Evolutionary conservation across 2,888 invertebrate species (phyloP).

Genomic region (Bombyx huttoni): DNA sequence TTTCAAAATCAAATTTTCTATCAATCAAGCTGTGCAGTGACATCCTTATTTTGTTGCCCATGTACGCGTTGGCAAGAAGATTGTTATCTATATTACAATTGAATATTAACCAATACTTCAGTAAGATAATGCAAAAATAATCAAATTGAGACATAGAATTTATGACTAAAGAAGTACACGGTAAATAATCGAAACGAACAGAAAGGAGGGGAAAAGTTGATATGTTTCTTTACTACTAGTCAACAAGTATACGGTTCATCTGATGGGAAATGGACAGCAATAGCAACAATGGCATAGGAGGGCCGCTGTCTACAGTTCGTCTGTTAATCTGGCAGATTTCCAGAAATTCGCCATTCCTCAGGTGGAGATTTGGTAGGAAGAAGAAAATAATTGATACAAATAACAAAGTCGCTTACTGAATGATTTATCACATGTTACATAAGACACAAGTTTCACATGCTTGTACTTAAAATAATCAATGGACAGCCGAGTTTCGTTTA

Average conservation of each 20-base stretch:
- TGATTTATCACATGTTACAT: slow-evolving; percentile 28
- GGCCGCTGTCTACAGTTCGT: too few relatives aligned
- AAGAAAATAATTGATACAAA: not conserved
- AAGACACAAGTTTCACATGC: slow-evolving; percentile 23
- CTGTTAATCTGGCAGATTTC: too few relatives aligned
- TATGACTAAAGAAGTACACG: too few relatives aligned
- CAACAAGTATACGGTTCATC: too few relatives aligned
- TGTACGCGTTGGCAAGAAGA: slow-evolving; percentile 2
- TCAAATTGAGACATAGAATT: too few relatives aligned
- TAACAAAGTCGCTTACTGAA: slow-evolving; percentile 19
- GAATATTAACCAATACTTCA: too few relatives aligned
- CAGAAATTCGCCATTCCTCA: too few relatives aligned
- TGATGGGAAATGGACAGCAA: not conserved
- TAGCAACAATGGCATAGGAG: not conserved
- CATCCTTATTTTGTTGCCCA: slow-evolving; percentile 15
- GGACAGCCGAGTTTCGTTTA: slow-evolving; percentile 12
- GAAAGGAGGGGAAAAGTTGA: too few relatives aligned
- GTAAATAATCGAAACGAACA: too few relatives aligned
- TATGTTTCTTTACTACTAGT: too few relatives aligned
- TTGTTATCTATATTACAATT: slow-evolving; percentile 9
- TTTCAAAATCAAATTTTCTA: slow-evolving; percentile 6
- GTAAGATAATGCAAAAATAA: too few relatives aligned
- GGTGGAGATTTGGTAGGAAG: not conserved
- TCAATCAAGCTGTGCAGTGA: slow-evolving; percentile 17
- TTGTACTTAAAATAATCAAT: slow-evolving; percentile 30